Evolutionary conservation across 2,888 invertebrate genomes (phyloP), one percentile per base, ranked within the genome.

Genomic region (Hypomecis punctinalis): DNA sequence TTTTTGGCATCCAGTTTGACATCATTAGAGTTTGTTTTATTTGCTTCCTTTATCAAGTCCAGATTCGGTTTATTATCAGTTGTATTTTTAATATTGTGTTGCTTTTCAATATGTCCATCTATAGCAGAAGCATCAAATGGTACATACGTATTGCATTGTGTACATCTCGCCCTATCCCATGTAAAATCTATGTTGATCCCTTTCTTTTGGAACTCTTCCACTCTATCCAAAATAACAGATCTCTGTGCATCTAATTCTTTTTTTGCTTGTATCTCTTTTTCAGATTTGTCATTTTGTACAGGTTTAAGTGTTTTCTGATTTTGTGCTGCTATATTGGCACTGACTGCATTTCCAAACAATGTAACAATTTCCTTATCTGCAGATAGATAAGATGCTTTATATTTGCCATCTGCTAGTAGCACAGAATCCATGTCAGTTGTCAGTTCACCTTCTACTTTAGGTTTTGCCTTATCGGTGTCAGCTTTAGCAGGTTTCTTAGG

Each of bases 171-270:
- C 0, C 66, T 71, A 5, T 65, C 61, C 0, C 37, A 63, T 10
- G 75, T 76, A 11, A 83, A 73, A 61, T 84, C 73, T 1, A 85
- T 69, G 5, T 71, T 75, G 2, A 86, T 73, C 8, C 74, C 62
- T n/a, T 80, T 75, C 10, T 75, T 74, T 61, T 82, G 76, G 36
- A 80, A 81, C 36, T 70, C 68, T 5, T 52, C 23, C 0, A 81
- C 46, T 45, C 36, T 60, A 33, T 64, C 64, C n/a, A 64, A 36
- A 5, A 64, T 35, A 37, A 23, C 0, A 68, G 61, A 48, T 23
- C 23, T 23, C 23, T 23, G 23, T 23, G 23, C 23, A 23, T 23
- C 23, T 23, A 23, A 23, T 23, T 23, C 23, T 23, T 23, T 23
- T 23, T 1, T 23, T 1, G 23, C 23, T 0, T 33, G n/a, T 45